phyloP scores from a whole-genome alignment of 2,797 vertebrate species.

The Florisuga fusca region DNA sequence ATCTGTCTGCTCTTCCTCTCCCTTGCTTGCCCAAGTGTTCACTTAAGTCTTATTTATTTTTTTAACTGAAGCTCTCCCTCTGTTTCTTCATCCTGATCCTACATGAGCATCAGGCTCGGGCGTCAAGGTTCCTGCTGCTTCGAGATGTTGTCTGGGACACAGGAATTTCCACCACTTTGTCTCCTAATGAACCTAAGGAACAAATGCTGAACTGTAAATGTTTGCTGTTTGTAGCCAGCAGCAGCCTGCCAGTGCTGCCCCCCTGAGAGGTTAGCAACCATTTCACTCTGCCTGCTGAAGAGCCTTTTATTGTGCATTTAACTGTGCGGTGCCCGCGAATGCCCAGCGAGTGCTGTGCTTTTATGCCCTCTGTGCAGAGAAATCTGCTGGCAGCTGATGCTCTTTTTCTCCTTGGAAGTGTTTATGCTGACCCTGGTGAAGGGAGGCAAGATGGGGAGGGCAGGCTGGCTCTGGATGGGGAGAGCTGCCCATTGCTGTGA shows the following conservation, averaged over 20 bases:
- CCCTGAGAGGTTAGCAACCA: background rate
- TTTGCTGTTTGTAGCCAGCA: slow-evolving; percentile 20
- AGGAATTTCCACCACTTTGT: slow-evolving; percentile 14
- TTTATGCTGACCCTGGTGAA: background rate
- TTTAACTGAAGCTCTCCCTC: background rate
- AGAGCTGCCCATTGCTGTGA: background rate
- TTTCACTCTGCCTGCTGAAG: background rate
- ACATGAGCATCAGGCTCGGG: background rate
- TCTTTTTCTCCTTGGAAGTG: background rate
- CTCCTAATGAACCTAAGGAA: background rate
- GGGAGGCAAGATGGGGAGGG: background rate
- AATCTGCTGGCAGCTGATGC: background rate
- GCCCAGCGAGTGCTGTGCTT: background rate
- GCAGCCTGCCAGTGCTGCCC: background rate
- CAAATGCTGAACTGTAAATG: background rate
- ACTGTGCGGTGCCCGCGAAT: background rate
- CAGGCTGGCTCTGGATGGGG: background rate
- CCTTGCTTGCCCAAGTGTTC: background rate
- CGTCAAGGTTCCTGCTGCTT: background rate
- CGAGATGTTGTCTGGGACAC: background rate
- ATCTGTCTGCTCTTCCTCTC: background rate
- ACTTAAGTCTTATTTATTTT: background rate
- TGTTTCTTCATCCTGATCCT: background rate
- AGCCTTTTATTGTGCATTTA: slow-evolving; percentile 1
- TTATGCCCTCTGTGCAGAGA: background rate